Evolutionary conservation across 2,113 vertebrate species (phyloP).

Genomic region (Pseudolaguvia tuberculata): DNA sequence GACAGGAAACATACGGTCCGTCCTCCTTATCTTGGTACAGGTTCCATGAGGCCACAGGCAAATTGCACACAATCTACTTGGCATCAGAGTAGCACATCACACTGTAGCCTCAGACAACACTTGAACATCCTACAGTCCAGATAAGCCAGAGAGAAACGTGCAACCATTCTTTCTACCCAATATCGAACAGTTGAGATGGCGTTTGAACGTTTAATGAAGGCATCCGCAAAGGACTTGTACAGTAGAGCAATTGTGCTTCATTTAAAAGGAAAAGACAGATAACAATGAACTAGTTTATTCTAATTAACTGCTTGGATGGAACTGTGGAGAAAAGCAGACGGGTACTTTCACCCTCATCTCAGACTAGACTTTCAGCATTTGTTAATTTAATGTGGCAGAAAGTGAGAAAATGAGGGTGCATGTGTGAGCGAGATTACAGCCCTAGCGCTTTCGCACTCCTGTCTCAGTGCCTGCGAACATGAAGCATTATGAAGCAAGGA

Average conservation of each 20-base stretch:
- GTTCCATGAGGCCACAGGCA: not conserved
- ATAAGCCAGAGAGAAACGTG: not conserved
- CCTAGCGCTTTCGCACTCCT: slow-evolving; percentile 25
- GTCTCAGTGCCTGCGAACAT: slow-evolving; percentile 32
- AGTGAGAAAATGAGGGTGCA: slow-evolving; percentile 29
- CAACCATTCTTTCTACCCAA: not conserved
- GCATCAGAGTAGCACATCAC: not conserved
- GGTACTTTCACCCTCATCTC: slow-evolving; percentile 30
- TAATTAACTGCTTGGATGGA: slow-evolving; percentile 39
- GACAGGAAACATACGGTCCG: not conserved
- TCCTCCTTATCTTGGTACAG: slow-evolving; percentile 30
- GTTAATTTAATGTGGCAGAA: slow-evolving; percentile 43
- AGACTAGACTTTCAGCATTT: slow-evolving; percentile 26
- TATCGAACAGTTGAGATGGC: slow-evolving; percentile 5
- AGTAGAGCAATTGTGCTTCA: slow-evolving; percentile 12
- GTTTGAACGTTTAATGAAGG: slow-evolving; percentile 30
- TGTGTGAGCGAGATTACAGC: slow-evolving; percentile 29
- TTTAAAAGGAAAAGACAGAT: slow-evolving; percentile 26
- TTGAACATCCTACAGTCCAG: not conserved
- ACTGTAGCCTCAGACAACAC: not conserved
- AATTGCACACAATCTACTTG: not conserved
- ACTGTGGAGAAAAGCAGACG: slow-evolving; percentile 11
- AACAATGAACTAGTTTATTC: slow-evolving; percentile 33
- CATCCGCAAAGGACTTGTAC: slow-evolving; percentile 14
- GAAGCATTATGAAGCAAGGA: slow-evolving; percentile 23